These are phyloP conservation scores for Saccostrea echinata DNA, from an alignment of 1,140 invertebrate genomes.

Conservation along the genomic window DNA sequence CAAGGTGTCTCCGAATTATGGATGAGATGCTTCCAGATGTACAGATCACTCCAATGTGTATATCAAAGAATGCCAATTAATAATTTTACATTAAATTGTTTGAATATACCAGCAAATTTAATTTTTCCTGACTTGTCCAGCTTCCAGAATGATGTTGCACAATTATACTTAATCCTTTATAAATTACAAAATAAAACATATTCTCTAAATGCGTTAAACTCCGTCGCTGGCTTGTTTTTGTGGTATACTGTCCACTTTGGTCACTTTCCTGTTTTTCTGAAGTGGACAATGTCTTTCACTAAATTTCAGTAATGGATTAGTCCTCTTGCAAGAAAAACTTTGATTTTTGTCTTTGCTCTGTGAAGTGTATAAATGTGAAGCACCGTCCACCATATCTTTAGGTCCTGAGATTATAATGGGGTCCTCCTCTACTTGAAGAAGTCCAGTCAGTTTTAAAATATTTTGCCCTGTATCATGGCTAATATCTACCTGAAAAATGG, in stretches of 20 bases:
- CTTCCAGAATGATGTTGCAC: too few species aligned
- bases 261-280: background rate
- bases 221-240: background rate
- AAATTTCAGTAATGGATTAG: background rate
- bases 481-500: constrained; percentile 68
- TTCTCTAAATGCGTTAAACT: background rate
- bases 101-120: too few species aligned
- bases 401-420: background rate
- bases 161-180: too few species aligned
- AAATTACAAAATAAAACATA: background rate
- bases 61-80: too few species aligned
- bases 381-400: background rate
- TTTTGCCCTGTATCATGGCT: constrained; percentile 59
- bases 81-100: too few species aligned
- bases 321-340: background rate
- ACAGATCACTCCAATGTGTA: too few species aligned
- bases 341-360: background rate
- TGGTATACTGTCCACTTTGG: background rate
- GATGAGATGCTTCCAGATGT: too few species aligned
- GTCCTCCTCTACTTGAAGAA: background rate
- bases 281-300: background rate
- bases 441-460: constrained; percentile 16
- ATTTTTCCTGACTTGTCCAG: too few species aligned
- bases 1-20: too few species aligned
- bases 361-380: background rate